Base-by-base conservation (phyloP, 2,113 vertebrate genomes). In the Phaetusa simplex region DNA sequence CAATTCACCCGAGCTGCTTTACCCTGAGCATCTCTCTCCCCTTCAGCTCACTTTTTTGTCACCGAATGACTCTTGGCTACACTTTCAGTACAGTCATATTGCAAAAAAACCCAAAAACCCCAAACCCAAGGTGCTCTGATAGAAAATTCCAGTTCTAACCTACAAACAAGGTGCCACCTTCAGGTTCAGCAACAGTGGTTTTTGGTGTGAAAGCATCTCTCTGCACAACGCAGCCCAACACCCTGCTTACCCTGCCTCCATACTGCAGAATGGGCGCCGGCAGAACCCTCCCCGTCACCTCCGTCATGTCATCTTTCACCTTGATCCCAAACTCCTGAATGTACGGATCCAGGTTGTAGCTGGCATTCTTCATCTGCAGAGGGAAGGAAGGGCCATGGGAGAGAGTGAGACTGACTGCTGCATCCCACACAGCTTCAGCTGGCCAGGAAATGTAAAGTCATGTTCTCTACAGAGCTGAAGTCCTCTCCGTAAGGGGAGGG, bases 241-340 rank as follows among this genome's bases (percentile, higher is more conserved):
- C 5, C 74, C 80, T 58, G 91, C 98, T 98, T 98, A 99, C 99
- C 99, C 99, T 98, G 97, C 99, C 99, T 95, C 99, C 99, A 2
- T 99, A 99, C 96, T 99, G 99, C 95, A 99, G 98, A 97, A 99
- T 99, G 21, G 99, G 99, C 3, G 99, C 99, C 0, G 99, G 99
- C 80, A 99, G 98, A 76, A 99, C 99, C 86, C 99, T 97, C 43
- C 99, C 99, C 0, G 99, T 99, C 98, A 99, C 99, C 96, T 99
- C 99, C 0, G 99, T 99, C 99, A 99, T 99, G 93, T 99, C 99
- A 53, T 99, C 99, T 72, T 99, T 99, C 98, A 99, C 99, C 96
- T 99, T 99, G 97, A 99, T 99, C 93, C 99, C 99, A 98, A 99
- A 99, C 98, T 99, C 99, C 96, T 99, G 99, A 74, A 99, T 99